These are phyloP conservation scores for Enteromius fasciolatus DNA, from an alignment of 2,797 vertebrate species.

Conservation along the genomic window DNA sequence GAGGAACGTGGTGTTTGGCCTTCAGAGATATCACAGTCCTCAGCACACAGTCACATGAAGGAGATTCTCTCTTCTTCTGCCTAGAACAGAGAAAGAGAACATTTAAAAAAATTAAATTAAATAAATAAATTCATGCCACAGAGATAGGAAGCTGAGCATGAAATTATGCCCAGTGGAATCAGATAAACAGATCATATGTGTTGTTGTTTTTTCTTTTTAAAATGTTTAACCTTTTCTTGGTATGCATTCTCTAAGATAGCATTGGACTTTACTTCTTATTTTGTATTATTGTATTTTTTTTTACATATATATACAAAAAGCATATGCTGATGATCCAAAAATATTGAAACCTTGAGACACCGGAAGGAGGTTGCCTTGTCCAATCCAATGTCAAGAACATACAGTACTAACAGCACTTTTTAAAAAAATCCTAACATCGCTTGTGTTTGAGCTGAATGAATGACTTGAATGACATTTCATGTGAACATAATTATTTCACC, in stretches of 20 bases:
- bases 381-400: not conserved
- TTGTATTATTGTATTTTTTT: not conserved
- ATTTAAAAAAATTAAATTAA: not conserved
- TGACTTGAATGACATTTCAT: not conserved
- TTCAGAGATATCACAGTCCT: constrained; percentile 27
- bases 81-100: not conserved
- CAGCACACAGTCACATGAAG: constrained; percentile 28
- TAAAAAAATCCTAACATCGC: not conserved
- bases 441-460: not conserved
- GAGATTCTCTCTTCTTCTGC: not conserved
- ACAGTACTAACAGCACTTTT: too few species aligned
- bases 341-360: not conserved
- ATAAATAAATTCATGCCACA: not conserved
- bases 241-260: not conserved
- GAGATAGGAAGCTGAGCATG: not conserved
- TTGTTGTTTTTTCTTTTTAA: not conserved
- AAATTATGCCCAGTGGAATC: not conserved
- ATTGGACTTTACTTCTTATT: not conserved
- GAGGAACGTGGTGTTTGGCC: constrained; percentile 20
- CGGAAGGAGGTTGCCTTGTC: too few species aligned
- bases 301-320: not conserved
- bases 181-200: not conserved
- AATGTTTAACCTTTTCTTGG: not conserved
- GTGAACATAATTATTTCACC: not conserved
- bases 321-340: not conserved